phyloP scores from a whole-genome alignment of 2,888 invertebrate genomes.

The Rotaria magnacalcarata region DNA sequence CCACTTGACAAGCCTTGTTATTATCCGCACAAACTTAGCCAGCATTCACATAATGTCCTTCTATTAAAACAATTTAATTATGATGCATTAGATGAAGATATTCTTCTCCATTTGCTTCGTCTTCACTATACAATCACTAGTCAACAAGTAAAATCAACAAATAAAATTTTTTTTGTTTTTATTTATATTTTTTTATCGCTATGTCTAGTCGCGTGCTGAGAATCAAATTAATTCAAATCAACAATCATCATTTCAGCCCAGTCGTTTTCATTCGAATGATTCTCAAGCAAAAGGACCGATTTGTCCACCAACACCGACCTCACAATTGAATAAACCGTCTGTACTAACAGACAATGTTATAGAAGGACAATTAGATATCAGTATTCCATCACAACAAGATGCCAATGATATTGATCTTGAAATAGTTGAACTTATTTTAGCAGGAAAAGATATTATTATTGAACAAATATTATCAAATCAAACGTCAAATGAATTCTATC shows the following conservation, averaged over 20 bases:
- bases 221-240: not conserved
- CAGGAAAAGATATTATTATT: not conserved
- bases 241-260: not conserved
- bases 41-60: not conserved
- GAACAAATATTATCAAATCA: not conserved
- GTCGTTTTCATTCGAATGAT: too few relatives aligned
- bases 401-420: not conserved
- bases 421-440: not conserved
- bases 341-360: not conserved
- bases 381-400: constrained; percentile 10
- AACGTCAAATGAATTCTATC: not conserved
- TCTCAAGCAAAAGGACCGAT: not conserved
- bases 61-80: not conserved
- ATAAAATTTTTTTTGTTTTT: too few relatives aligned
- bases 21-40: not conserved
- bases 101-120: not conserved
- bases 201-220: not conserved
- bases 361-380: not conserved
- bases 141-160: not conserved
- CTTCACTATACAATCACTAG: not conserved
- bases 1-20: not conserved
- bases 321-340: not conserved
- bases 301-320: not conserved
- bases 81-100: not conserved
- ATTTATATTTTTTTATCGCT: too few relatives aligned